Base-by-base conservation (phyloP, 2,888 invertebrate species). In the Pseudanteris insignis region DNA sequence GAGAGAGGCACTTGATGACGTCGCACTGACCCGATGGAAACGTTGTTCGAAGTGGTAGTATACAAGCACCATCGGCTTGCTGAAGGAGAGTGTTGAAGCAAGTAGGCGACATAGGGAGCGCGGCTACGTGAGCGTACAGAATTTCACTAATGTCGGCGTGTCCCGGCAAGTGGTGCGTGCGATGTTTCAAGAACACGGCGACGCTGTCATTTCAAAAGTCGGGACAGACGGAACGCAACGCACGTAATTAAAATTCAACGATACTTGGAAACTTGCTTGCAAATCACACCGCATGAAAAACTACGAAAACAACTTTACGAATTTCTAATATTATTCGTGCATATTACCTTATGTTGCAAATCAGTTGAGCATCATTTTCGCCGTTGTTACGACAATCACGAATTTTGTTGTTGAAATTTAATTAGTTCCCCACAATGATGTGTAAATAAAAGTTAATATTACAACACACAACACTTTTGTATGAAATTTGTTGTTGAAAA, bases 71-170 rank as follows among this genome's bases (percentile, higher is more conserved):
- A 59, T 53, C 30, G 34, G 47, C 38, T 48, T 33, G 36, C 12
- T 38, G n/a, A 13, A 48, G 25, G 12, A 41, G 41, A 15, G 24
- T 10, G 46, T 14, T 33, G 40, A 30, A 51, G 34, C 32, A 18
- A 51, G 55, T 28, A 46, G 41, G 36, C 24, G 38, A 4, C 18
- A 6, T 40, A 15, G 37, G 21, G 28, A 46, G 59, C 51, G 40
- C 37, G 48, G 29, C 53, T 54, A 48, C 60, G 60, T 54, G 60
- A 46, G 43, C 41, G 34, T 25, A 32, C 32, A 28, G 40, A 59
- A 59, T 54, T 59, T 48, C 41, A 29, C 43, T 26, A 37, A 38
- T 29, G 38, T 6, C 8, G 26, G 18, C 44, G 30, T 47, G 36
- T 36, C 38, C 28, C 33, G 24, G 34, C 24, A 59, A 53, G 59